A percentile compares a stretch with the other conserved stretches of the same genome.
These are phyloP conservation scores for Fistularia commersonii DNA, from an alignment of 2,797 vertebrate species.

Conservation along the genomic window DNA sequence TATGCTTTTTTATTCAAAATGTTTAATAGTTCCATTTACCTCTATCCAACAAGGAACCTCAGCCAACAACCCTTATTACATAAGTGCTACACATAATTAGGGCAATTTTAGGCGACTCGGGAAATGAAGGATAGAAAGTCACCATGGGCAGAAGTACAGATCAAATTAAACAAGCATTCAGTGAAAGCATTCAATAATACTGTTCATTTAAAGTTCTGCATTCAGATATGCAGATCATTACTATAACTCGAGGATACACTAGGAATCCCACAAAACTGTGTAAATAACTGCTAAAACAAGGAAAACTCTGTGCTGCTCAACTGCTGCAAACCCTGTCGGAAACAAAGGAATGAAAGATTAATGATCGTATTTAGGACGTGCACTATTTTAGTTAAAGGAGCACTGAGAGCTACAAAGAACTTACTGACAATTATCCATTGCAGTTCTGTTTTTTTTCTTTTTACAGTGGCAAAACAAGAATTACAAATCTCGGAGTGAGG, in stretches of 20 bases:
- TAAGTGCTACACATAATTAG: slow-evolving; percentile 54
- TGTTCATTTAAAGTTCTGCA: slow-evolving; percentile 39
- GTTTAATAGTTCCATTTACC: slow-evolving; percentile 59
- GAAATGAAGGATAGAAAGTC: slow-evolving; percentile 54
- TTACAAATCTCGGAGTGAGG: slow-evolving; percentile 25
- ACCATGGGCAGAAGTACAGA: slow-evolving; percentile 51
- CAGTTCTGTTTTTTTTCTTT: slow-evolving; percentile 31
- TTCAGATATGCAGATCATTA: slow-evolving; percentile 45
- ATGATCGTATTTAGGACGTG: slow-evolving; percentile 36
- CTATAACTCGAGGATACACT: slow-evolving; percentile 43
- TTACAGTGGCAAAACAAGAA: slow-evolving; percentile 20
- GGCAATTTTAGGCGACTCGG: slow-evolving; percentile 59
- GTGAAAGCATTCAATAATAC: slow-evolving; percentile 28
- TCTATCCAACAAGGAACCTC: slow-evolving; percentile 38
- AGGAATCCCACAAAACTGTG: slow-evolving; percentile 37
- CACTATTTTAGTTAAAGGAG: slow-evolving; percentile 28
- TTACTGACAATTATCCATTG: slow-evolving; percentile 21
- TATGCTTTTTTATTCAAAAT: slow-evolving; percentile 59
- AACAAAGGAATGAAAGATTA: slow-evolving; percentile 48
- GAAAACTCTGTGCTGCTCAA: slow-evolving; percentile 56
- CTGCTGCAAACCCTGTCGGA: slow-evolving; percentile 44
- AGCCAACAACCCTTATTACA: slow-evolving; percentile 57
- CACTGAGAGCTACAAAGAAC: slow-evolving; percentile 6
- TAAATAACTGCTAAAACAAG: slow-evolving; percentile 60
- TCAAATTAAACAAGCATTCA: slow-evolving; percentile 52